A percentile compares a stretch with the other conserved stretches of the same genome.
phyloP scores from a whole-genome alignment of 2,888 invertebrate genomes.

The Buathra laborator region DNA sequence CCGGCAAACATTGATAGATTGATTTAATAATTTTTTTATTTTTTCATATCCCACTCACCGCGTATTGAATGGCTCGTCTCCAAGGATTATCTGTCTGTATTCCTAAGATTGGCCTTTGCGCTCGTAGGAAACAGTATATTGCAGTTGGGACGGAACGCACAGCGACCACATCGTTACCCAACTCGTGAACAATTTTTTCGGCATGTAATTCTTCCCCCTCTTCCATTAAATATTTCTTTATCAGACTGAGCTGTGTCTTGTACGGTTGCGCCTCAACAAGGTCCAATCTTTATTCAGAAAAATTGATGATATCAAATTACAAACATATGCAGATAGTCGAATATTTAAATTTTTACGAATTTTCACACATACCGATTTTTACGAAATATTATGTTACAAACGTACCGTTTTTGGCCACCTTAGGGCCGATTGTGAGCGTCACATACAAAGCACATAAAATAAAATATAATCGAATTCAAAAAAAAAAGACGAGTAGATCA shows the following conservation, averaged over 20 bases:
- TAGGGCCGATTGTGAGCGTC: too few species aligned
- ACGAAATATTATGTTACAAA: too few species aligned
- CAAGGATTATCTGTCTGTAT: constrained; percentile 87
- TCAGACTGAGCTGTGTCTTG: constrained; percentile 86
- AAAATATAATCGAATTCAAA: too few species aligned
- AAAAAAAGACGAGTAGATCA: too few species aligned
- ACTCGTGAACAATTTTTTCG: constrained; percentile 85
- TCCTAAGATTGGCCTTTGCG: constrained; percentile 85
- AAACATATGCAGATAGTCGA: too few species aligned
- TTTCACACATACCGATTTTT: too few species aligned
- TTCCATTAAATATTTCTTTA: constrained; percentile 80
- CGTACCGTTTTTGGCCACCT: too few species aligned
- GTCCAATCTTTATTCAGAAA: constrained; percentile 79
- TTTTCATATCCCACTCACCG: constrained; percentile 79
- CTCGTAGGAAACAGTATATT: constrained; percentile 89
- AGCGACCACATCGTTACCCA: constrained; percentile 89
- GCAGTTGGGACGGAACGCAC: constrained; percentile 91
- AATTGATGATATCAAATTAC: not conserved
- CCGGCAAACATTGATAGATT: not conserved
- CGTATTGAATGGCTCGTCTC: constrained; percentile 89
- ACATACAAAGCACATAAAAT: too few species aligned
- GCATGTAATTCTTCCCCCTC: constrained; percentile 83
- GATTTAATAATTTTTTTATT: too few species aligned
- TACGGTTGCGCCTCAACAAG: constrained; percentile 86
- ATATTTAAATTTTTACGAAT: too few species aligned